Evolutionary conservation across 2,888 invertebrate genomes (phyloP).

Genomic region (Periphyllus acericola): DNA sequence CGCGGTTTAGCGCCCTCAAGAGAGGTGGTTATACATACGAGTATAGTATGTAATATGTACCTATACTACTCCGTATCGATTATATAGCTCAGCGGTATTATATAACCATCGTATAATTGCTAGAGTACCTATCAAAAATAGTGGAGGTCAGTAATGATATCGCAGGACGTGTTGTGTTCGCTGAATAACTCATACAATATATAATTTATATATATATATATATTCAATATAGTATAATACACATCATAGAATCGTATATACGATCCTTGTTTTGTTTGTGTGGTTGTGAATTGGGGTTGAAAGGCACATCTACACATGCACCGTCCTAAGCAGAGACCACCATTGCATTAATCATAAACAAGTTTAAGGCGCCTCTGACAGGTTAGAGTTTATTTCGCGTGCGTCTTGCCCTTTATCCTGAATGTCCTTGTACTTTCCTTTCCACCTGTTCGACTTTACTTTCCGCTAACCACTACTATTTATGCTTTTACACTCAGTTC

Average conservation of each 20-base stretch:
- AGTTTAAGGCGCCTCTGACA: slow-evolving; percentile 24
- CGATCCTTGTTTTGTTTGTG: slow-evolving; percentile 19
- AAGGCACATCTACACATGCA: slow-evolving; percentile 4
- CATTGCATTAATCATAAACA: slow-evolving; percentile 35
- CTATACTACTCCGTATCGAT: neutral
- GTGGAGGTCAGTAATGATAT: slow-evolving; percentile 22
- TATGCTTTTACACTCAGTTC: neutral
- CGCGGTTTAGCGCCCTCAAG: neutral
- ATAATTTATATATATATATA: too few species aligned
- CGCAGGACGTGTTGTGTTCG: slow-evolving; percentile 1
- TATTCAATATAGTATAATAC: neutral
- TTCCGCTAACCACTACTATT: neutral
- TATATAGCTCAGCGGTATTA: neutral
- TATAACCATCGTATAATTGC: neutral
- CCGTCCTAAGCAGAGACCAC: neutral
- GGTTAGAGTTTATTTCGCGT: slow-evolving; percentile 32
- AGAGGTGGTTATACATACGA: neutral
- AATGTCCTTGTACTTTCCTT: neutral
- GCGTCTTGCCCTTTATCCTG: neutral
- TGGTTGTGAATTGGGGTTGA: neutral
- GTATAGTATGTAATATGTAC: neutral
- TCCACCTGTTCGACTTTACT: slow-evolving; percentile 25
- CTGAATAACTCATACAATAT: slow-evolving; percentile 5
- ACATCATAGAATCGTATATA: neutral
- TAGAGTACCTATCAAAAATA: neutral